A percentile compares a stretch with the other conserved stretches of the same genome.
phyloP scores from a whole-genome alignment of 2,888 invertebrate genomes.

The Acleris holmiana region DNA sequence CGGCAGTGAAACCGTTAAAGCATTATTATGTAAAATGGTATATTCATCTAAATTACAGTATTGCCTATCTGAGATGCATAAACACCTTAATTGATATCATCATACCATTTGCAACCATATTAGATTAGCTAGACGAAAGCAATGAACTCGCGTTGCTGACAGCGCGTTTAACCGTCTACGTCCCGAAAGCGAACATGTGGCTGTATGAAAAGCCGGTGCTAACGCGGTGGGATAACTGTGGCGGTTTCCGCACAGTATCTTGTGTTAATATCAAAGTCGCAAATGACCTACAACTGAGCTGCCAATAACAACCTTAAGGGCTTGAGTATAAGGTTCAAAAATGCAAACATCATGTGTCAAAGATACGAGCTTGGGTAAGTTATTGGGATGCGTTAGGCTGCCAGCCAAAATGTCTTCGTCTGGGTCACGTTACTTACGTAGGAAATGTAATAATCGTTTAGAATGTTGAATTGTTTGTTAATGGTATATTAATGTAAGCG shows the following conservation, averaged over 20 bases:
- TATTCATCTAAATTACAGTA: no score
- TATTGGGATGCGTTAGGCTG: constrained; percentile 52
- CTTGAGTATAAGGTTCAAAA: no score
- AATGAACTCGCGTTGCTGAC: constrained; percentile 29
- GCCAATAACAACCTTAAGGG: no score
- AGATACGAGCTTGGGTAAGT: no score
- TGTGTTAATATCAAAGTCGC: no score
- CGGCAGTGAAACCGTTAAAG: no score
- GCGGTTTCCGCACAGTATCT: constrained; percentile 34
- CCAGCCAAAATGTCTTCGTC: constrained; percentile 63
- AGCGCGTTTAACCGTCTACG: constrained; percentile 18
- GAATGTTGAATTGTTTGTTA: constrained; percentile 5
- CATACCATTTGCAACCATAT: neutral
- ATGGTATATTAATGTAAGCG: neutral
- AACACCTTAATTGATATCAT: no score
- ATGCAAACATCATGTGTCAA: no score
- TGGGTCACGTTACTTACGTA: constrained; percentile 39
- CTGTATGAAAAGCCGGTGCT: constrained; percentile 30
- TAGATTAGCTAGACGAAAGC: constrained; percentile 1
- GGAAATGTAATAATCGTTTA: constrained; percentile 5
- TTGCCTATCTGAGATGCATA: no score
- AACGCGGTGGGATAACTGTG: constrained; percentile 19
- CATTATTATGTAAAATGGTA: no score
- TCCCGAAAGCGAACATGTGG: constrained; percentile 22
- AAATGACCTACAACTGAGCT: no score